A percentile compares a stretch with the other conserved stretches of the same genome.
Evolutionary conservation across 1,140 invertebrate genomes (phyloP).

Genomic region (honey bee (Apis mellifera)): Amel_HAv3.1 CM009934.2:12679001-12679500

Average conservation of each 20-base stretch:
- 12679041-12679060: slow-evolving; percentile 7
- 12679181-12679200: slow-evolving; percentile 5
- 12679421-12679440: slow-evolving; percentile 35
- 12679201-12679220: slow-evolving; percentile 41
- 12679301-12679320: slow-evolving; percentile 39
- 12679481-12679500: slow-evolving; percentile 68
- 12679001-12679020: slow-evolving; percentile 25
- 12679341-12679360: slow-evolving; percentile 40
- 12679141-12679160: slow-evolving; percentile 13
- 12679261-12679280: slow-evolving; percentile 56
- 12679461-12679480: slow-evolving; percentile 67
- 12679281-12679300: slow-evolving; percentile 62
- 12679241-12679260: slow-evolving; percentile 58
- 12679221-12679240: slow-evolving; percentile 57
- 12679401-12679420: slow-evolving; percentile 25
- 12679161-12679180: not conserved
- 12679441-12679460: slow-evolving; percentile 38
- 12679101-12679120: not conserved
- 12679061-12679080: not conserved
- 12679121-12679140: slow-evolving; percentile 23
- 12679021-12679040: not conserved
- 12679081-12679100: too few relatives aligned
- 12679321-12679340: slow-evolving; percentile 27
- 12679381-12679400: slow-evolving; percentile 36
- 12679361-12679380: slow-evolving; percentile 20